Conservation (phyloP, 2,113 vertebrate species). For the Fulica atra region DNA sequence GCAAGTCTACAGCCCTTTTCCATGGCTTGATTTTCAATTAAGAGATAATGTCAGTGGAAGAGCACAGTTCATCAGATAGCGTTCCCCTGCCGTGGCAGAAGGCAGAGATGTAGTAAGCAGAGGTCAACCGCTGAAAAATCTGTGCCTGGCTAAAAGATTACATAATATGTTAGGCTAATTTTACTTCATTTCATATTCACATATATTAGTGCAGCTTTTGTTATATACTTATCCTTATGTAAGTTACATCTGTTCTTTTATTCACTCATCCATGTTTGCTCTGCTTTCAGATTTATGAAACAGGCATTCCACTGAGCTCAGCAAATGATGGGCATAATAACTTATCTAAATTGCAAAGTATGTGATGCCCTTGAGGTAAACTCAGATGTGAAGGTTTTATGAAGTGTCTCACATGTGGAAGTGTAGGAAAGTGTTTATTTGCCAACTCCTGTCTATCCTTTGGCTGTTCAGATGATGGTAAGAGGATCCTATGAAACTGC, state of each 20-base stretch:
- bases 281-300: slow-evolving; percentile 69
- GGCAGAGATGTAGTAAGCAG: background rate
- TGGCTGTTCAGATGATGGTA: slow-evolving; percentile 47
- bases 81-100: background rate
- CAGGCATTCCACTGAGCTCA: slow-evolving; percentile 64
- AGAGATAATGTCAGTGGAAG: slow-evolving; percentile 28
- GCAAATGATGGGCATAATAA: slow-evolving; percentile 65
- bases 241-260: slow-evolving; percentile 70
- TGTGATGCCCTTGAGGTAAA: slow-evolving; percentile 68
- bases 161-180: slow-evolving; percentile 22
- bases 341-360: slow-evolving; percentile 71
- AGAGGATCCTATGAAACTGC: slow-evolving; percentile 52
- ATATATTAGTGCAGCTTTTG: slow-evolving; percentile 48
- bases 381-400: slow-evolving; percentile 67
- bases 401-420: slow-evolving; percentile 64
- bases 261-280: slow-evolving; percentile 62
- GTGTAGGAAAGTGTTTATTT: slow-evolving; percentile 60
- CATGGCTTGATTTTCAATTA: slow-evolving; percentile 55
- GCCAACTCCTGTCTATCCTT: slow-evolving; percentile 50
- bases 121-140: slow-evolving; percentile 29
- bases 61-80: background rate
- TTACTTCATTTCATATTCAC: slow-evolving; percentile 52
- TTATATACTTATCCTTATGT: slow-evolving; percentile 49
- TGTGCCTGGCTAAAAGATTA: slow-evolving; percentile 11
- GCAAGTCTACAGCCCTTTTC: background rate